A percentile compares a stretch with the other conserved stretches of the same genome.
These are phyloP conservation scores for Eristalis pertinax DNA, from an alignment of 2,888 invertebrate genomes.

Conservation along the genomic window DNA sequence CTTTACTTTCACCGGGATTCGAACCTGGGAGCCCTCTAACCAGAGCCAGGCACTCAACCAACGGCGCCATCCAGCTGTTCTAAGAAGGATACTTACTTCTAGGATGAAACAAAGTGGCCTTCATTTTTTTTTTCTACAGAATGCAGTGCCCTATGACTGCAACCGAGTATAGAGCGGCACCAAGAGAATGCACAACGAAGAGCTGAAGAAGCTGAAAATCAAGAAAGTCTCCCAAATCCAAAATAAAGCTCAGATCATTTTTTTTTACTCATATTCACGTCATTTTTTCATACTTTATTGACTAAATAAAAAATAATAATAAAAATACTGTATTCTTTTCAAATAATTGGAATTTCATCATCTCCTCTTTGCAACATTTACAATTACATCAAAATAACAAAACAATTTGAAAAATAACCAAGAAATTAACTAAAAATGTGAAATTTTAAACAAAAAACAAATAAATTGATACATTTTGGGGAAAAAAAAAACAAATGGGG, in stretches of 20 bases:
- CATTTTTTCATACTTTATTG: conserved; percentile 71
- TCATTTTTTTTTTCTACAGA: no score
- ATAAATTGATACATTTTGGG: no score
- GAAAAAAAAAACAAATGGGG: background rate
- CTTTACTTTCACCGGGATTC: no score
- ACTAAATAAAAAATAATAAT: conserved; percentile 72
- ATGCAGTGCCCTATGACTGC: no score
- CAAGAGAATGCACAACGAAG: background rate
- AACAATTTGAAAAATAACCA: conserved; percentile 26
- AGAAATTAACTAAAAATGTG: conserved; percentile 25
- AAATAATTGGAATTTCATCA: conserved; percentile 68
- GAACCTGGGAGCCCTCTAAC: no score
- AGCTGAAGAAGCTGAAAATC: background rate
- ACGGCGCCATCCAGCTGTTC: no score
- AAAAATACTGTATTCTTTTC: conserved; percentile 71
- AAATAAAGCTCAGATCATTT: background rate
- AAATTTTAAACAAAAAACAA: conserved; percentile 18
- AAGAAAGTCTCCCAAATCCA: background rate
- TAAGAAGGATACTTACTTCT: no score
- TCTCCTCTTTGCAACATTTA: conserved; percentile 50
- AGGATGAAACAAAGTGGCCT: no score
- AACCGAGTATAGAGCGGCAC: no score
- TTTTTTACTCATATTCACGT: conserved; percentile 63
- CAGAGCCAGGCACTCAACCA: no score
- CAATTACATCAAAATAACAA: conserved; percentile 56